phyloP scores from a whole-genome alignment of 2,888 invertebrate genomes.

The Cheilosia urbana region DNA sequence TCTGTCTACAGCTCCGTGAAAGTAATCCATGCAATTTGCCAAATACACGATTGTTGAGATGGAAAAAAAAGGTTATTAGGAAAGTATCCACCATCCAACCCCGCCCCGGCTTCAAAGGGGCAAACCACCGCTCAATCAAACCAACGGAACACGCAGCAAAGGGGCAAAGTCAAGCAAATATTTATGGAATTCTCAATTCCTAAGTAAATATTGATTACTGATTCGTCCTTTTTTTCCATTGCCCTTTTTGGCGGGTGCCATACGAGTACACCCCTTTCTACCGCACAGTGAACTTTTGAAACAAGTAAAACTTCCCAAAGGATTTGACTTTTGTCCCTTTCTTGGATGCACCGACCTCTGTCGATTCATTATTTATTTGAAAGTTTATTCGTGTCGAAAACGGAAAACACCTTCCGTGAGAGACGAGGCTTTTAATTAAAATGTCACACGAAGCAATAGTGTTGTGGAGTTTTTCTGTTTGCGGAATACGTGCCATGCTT shows the following conservation, averaged over 20 bases:
- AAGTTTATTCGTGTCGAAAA: constrained; percentile 8
- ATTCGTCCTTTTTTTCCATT: constrained; percentile 51
- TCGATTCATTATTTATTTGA: constrained; percentile 38
- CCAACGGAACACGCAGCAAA: constrained; percentile 8
- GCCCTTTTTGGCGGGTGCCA: constrained; percentile 19
- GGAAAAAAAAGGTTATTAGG: constrained; percentile 44
- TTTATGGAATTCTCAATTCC: constrained; percentile 57
- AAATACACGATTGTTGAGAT: constrained; percentile 53
- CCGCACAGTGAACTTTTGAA: neutral
- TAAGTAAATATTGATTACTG: constrained; percentile 63
- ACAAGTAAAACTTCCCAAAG: constrained; percentile 16
- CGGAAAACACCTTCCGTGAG: constrained; percentile 14
- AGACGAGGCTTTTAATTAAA: constrained; percentile 59
- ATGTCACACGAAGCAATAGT: constrained; percentile 49
- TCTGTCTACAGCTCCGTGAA: constrained; percentile 38
- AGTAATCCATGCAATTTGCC: constrained; percentile 70
- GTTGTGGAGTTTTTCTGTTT: constrained; percentile 56
- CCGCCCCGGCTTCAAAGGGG: neutral
- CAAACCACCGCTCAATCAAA: constrained; percentile 39
- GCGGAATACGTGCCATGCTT: constrained; percentile 61
- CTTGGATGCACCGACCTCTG: neutral
- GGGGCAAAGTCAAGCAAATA: constrained; percentile 52
- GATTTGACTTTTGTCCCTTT: constrained; percentile 37
- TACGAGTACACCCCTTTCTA: constrained; percentile 1
- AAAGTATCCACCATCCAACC: constrained; percentile 1